These are phyloP conservation scores for Agrochola litura DNA, from an alignment of 2,888 invertebrate genomes.

Conservation along the genomic window DNA sequence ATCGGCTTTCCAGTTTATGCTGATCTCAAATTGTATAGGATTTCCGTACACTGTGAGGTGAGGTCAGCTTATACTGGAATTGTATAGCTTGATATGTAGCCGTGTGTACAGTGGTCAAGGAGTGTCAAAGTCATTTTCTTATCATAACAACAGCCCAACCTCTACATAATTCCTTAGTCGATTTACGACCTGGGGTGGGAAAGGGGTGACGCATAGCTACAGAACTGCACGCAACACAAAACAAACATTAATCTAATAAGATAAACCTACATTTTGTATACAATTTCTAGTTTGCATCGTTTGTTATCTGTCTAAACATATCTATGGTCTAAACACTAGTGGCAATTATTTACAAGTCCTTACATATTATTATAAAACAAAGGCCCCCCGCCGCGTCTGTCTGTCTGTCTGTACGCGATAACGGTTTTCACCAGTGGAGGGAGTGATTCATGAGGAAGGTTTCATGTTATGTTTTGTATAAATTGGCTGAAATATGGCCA, in stretches of 20 bases:
- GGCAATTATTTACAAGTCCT: slow-evolving; percentile 20
- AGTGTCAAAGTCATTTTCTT: neutral
- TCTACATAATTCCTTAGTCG: slow-evolving; percentile 9
- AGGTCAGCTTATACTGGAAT: no score
- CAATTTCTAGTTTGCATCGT: neutral
- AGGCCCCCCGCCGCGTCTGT: no score
- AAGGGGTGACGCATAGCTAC: neutral
- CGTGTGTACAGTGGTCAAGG: neutral
- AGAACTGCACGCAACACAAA: slow-evolving; percentile 5
- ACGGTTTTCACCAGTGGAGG: no score
- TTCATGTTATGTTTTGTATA: no score
- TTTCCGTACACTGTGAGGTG: no score
- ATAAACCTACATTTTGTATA: neutral
- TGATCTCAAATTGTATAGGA: no score
- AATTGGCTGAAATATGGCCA: no score
- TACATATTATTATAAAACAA: no score
- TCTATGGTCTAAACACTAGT: neutral
- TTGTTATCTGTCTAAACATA: neutral
- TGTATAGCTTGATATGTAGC: no score
- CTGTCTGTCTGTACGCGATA: no score
- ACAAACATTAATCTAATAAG: slow-evolving; percentile 18
- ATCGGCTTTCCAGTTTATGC: no score
- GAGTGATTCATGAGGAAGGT: no score
- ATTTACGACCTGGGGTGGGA: slow-evolving; percentile 17
- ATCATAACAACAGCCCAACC: neutral